Evolutionary conservation across 2,797 vertebrate species (phyloP).

Genomic region (Characodon lateralis): DNA sequence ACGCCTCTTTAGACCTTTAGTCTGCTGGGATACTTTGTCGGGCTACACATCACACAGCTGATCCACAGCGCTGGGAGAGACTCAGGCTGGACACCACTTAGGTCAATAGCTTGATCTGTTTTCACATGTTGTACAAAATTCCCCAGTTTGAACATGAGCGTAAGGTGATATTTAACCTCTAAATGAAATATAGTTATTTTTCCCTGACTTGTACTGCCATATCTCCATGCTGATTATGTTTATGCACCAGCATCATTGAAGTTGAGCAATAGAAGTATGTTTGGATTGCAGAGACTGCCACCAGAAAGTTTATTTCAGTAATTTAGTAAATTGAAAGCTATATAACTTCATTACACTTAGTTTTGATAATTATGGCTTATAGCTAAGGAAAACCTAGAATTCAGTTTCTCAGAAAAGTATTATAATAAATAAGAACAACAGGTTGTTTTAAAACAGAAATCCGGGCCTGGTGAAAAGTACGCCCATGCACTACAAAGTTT

Average conservation of each 20-base stretch:
- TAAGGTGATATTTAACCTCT: not conserved
- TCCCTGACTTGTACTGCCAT: too few species aligned
- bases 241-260: not conserved
- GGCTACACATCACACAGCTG: conserved; percentile 20
- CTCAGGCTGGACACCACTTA: conserved; percentile 1
- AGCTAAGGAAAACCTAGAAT: not conserved
- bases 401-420: not conserved
- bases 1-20: conserved; percentile 12
- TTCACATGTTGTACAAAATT: not conserved
- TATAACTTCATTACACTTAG: too few species aligned
- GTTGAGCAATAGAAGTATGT: not conserved
- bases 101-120: conserved; percentile 1
- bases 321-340: not conserved
- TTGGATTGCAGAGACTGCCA: not conserved
- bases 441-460: not conserved
- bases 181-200: not conserved
- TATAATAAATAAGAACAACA: not conserved
- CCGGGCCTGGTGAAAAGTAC: not conserved
- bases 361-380: too few species aligned
- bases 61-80: not conserved
- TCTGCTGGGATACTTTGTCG: conserved; percentile 42
- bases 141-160: not conserved
- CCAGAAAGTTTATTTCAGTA: not conserved
- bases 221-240: too few species aligned
- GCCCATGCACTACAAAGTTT: not conserved